These are phyloP conservation scores for Euclidia mi DNA, from an alignment of 2,888 invertebrate genomes.

Conservation along the genomic window DNA sequence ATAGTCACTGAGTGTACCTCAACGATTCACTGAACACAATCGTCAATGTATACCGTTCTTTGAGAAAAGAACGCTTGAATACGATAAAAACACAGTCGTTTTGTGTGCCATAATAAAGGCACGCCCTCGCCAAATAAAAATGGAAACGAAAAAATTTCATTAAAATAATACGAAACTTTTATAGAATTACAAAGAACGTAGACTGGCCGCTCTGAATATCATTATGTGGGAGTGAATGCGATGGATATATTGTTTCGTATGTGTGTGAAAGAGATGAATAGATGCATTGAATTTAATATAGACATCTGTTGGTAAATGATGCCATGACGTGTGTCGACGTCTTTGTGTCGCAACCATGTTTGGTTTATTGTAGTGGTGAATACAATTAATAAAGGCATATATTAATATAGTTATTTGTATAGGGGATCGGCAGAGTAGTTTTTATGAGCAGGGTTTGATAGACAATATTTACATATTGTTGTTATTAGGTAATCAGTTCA, in stretches of 20 bases:
- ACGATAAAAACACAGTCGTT: slow-evolving; percentile 48
- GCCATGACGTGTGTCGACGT: slow-evolving; percentile 58
- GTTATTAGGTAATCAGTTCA: too few species aligned
- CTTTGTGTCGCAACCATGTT: slow-evolving; percentile 53
- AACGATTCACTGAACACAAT: slow-evolving; percentile 68
- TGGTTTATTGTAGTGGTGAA: slow-evolving; percentile 15
- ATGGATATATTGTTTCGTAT: slow-evolving; percentile 58
- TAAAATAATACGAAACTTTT: slow-evolving; percentile 78
- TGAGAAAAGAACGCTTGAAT: slow-evolving; percentile 66
- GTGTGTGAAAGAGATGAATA: slow-evolving; percentile 61
- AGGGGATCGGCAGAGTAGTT: neutral
- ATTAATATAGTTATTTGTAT: slow-evolving; percentile 22
- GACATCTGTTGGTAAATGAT: slow-evolving; percentile 77
- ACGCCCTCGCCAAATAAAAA: slow-evolving; percentile 58
- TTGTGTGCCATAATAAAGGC: slow-evolving; percentile 57
- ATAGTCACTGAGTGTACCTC: slow-evolving; percentile 62
- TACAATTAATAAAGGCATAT: slow-evolving; percentile 22
- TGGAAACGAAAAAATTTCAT: slow-evolving; percentile 55
- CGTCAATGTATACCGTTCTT: slow-evolving; percentile 67
- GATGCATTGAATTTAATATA: slow-evolving; percentile 62
- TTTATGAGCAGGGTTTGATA: slow-evolving; percentile 1
- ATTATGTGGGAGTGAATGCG: slow-evolving; percentile 68
- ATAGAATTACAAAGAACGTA: slow-evolving; percentile 72
- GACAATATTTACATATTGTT: too few species aligned
- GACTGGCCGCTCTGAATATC: slow-evolving; percentile 83